Conservation (phyloP, 2,113 vertebrate species). For the Myotis lucifugus region DNA sequence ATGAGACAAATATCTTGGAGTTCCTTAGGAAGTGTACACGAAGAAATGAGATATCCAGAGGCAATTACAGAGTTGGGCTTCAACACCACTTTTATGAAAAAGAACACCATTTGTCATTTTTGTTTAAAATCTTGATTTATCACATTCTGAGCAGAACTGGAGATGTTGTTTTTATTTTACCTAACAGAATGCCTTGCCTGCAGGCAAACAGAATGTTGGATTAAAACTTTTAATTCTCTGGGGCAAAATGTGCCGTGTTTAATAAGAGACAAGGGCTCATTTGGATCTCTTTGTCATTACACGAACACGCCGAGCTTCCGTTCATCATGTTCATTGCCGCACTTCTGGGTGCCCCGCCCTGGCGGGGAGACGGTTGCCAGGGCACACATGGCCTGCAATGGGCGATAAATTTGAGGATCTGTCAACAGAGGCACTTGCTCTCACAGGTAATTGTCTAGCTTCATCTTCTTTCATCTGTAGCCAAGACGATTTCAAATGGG, state of each 20-base stretch:
- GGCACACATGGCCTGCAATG: background rate
- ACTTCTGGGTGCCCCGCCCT: slow-evolving; percentile 14
- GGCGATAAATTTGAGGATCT: slow-evolving; percentile 65
- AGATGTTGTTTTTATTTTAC: slow-evolving; percentile 72
- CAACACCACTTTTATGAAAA: slow-evolving; percentile 58
- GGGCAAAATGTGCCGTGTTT: slow-evolving; percentile 77
- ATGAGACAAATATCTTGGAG: background rate
- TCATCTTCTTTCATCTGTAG: slow-evolving; percentile 71
- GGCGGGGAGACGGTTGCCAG: background rate
- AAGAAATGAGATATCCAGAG: slow-evolving; percentile 55
- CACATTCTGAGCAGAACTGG: slow-evolving; percentile 63
- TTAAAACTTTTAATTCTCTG: slow-evolving; percentile 79
- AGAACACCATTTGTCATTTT: slow-evolving; percentile 71
- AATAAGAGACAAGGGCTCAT: slow-evolving; percentile 77
- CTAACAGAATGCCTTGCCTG: slow-evolving; percentile 75
- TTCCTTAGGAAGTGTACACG: background rate
- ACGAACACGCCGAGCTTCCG: slow-evolving; percentile 24
- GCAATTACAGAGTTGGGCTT: slow-evolving; percentile 44
- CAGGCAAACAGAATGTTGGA: slow-evolving; percentile 76
- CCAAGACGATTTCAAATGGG: slow-evolving; percentile 64
- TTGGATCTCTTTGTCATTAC: slow-evolving; percentile 62
- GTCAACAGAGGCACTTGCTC: slow-evolving; percentile 54
- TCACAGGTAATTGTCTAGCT: slow-evolving; percentile 74
- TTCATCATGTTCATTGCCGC: slow-evolving; percentile 71
- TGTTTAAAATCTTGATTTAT: slow-evolving; percentile 77